A percentile compares a stretch with the other conserved stretches of the same genome.
phyloP scores from a whole-genome alignment of 1,140 invertebrate species.

The Parapsyche elsis region DNA sequence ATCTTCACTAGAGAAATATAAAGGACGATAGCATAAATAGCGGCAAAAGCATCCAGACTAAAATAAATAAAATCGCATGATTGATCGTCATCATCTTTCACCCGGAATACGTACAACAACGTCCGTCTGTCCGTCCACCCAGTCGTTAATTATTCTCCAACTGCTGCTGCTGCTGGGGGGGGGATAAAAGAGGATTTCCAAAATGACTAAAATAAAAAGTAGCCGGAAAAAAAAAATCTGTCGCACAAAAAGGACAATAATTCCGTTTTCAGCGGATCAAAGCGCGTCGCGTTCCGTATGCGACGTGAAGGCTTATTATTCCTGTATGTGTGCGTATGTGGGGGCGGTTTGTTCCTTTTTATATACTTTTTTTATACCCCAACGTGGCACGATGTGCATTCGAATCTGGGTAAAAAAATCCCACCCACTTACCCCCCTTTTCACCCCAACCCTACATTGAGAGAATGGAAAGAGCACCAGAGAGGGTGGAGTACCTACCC shows the following conservation, averaged over 20 bases:
- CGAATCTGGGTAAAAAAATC: not conserved
- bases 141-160: not conserved
- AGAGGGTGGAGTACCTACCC: not conserved
- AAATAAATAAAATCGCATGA: not conserved
- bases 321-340: not conserved
- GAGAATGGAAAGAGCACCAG: not conserved
- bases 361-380: not conserved
- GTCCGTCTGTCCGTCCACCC: not conserved
- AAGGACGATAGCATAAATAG: too few species aligned
- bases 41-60: not conserved
- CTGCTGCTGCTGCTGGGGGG: not conserved
- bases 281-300: not conserved
- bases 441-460: not conserved
- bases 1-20: too few species aligned
- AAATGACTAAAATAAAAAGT: not conserved
- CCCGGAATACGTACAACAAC: not conserved
- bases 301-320: slow-evolving; percentile 4
- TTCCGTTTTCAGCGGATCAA: slow-evolving; percentile 3
- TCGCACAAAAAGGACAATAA: not conserved
- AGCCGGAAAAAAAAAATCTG: not conserved
- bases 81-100: slow-evolving; percentile 1
- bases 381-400: slow-evolving; percentile 10
- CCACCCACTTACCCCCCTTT: not conserved
- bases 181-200: not conserved
- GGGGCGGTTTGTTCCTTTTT: not conserved